Percentiles rank a stretch among this genome's conserved stretches.
These are phyloP conservation scores for Aphaenogaster ashmeadi DNA, from an alignment of 1,140 invertebrate species.

Conservation along the genomic window DNA sequence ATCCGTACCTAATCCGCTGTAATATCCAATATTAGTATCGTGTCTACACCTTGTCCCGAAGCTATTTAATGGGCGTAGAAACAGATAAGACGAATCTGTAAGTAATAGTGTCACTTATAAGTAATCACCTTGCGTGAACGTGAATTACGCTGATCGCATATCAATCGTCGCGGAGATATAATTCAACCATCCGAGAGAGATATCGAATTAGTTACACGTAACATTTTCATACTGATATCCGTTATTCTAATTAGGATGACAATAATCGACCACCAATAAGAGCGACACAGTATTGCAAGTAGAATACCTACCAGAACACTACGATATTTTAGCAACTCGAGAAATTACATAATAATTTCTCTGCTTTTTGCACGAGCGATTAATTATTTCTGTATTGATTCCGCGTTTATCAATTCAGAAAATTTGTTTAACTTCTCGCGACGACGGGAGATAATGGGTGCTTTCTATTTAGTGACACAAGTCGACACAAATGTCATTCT, in stretches of 20 bases:
- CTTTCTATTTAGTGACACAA: no score
- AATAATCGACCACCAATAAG: not conserved
- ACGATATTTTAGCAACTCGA: not conserved
- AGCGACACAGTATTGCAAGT: not conserved
- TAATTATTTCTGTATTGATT: not conserved
- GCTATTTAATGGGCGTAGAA: slow-evolving; percentile 41
- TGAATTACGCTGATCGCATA: slow-evolving; percentile 18
- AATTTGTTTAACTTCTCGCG: not conserved
- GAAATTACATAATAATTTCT: slow-evolving; percentile 22
- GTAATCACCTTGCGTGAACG: slow-evolving; percentile 60
- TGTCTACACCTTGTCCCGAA: slow-evolving; percentile 9
- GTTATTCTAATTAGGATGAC: not conserved
- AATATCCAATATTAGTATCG: slow-evolving; percentile 1
- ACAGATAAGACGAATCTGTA: slow-evolving; percentile 23
- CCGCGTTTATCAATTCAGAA: not conserved
- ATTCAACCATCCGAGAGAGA: not conserved
- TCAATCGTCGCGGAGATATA: slow-evolving; percentile 35
- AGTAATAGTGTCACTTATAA: slow-evolving; percentile 60
- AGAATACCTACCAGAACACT: not conserved
- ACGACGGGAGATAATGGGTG: not conserved
- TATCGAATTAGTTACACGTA: slow-evolving; percentile 17
- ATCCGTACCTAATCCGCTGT: slow-evolving; percentile 21
- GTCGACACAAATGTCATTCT: no score
- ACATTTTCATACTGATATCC: not conserved
- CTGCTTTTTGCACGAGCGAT: not conserved